phyloP scores from a whole-genome alignment of 2,888 invertebrate genomes.

The Drosophila helvetica region DNA sequence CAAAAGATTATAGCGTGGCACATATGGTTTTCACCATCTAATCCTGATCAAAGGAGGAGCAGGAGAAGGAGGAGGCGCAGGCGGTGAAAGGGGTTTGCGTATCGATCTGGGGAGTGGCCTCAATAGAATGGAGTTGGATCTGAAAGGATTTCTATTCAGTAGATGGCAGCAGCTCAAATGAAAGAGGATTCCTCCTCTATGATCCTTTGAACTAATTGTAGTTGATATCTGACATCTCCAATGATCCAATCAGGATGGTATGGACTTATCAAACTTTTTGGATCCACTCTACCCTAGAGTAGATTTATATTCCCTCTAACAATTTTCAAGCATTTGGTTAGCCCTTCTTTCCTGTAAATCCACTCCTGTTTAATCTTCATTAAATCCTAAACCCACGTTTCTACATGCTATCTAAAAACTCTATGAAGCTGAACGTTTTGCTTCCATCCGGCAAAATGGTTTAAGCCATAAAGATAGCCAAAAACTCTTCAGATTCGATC shows the following conservation, averaged over 20 bases:
- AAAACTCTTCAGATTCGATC: conserved; percentile 3
- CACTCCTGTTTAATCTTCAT: no score
- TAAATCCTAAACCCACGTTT: neutral
- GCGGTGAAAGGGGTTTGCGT: conserved; percentile 3
- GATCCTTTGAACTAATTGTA: neutral
- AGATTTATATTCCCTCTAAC: no score
- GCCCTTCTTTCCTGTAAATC: neutral
- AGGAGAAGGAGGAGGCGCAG: neutral
- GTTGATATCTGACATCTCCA: neutral
- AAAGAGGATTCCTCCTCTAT: neutral
- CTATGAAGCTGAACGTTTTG: neutral
- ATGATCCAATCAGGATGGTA: neutral
- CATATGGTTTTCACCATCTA: conserved; percentile 59
- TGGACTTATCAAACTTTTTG: no score
- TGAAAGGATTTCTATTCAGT: neutral
- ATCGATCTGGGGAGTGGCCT: conserved; percentile 21
- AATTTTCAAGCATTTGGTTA: no score
- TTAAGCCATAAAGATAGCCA: conserved; percentile 21
- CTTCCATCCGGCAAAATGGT: conserved; percentile 15
- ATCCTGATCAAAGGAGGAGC: conserved; percentile 26
- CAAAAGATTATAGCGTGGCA: conserved; percentile 51
- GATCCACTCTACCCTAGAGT: no score
- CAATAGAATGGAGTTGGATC: conserved; percentile 21
- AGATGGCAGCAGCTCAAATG: neutral
- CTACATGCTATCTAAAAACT: neutral